Evolutionary conservation across 2,113 vertebrate genomes (phyloP).

Genomic region (Cryptomyrus ogoouensis): DNA sequence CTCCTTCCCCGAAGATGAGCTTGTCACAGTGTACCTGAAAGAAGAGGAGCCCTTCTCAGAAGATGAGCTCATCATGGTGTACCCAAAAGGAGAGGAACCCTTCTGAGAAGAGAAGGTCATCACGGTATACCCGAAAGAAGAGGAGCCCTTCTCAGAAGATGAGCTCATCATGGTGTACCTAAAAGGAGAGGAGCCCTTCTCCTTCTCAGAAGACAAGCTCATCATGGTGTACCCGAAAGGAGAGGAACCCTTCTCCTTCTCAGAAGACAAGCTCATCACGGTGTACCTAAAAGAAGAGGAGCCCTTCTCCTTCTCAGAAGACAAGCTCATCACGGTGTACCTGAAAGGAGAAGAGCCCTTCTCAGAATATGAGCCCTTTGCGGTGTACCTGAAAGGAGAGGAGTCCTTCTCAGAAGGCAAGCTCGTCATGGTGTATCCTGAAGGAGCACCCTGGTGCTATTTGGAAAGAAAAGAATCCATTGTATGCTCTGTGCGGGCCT

Average conservation of each 20-base stretch:
- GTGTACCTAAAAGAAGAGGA: background rate
- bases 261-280: background rate
- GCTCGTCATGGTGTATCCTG: background rate
- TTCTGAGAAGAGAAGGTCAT: background rate
- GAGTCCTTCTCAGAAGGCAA: background rate
- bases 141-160: background rate
- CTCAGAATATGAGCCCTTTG: background rate
- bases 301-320: background rate
- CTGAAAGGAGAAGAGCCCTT: background rate
- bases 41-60: background rate
- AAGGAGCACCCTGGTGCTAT: background rate
- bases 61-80: background rate
- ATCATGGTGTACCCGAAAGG: background rate
- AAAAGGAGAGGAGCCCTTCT: background rate
- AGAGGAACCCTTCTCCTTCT: background rate
- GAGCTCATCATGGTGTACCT: background rate
- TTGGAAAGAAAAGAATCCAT: constrained; percentile 32
- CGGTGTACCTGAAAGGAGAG: background rate
- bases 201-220: background rate
- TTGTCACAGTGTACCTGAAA: background rate
- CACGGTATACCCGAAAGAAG: background rate
- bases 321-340: background rate
- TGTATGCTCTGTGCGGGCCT: constrained; percentile 48
- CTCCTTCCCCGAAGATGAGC: background rate
- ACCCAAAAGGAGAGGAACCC: background rate